Evolutionary conservation across 1,140 invertebrate species (phyloP), one percentile per base, ranked within the genome.

Genomic region (Heliconius nattereri): DNA sequence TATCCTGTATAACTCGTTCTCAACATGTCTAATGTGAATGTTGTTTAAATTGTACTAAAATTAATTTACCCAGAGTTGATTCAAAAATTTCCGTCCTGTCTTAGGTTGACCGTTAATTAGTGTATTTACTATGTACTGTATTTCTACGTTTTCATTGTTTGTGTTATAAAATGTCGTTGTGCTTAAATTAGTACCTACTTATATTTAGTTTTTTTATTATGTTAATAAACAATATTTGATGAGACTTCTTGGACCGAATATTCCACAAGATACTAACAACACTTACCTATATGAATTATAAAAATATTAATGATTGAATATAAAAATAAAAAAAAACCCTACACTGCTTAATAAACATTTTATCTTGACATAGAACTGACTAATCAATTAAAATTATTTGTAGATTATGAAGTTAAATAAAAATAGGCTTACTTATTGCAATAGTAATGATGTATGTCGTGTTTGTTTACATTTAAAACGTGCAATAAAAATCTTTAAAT

Each of bases 121-220:
- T 66, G 29, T 66, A 66, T 29, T 26, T 29, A 23, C 7, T 60
- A 20, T 20, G 5, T 52, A 52, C 0, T 52, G 19, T 45, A 2
- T 45, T 9, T 45, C 9, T 13, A 45, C 9, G 60, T 29, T 66
- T 26, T 11, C 3, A 60, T 60, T 26, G 57, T 13, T 66, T 66
- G 57, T 72, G n/a, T n/a, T 40, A 37, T 72, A 32, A 71, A 35
- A 71, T 19, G 20, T 71, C 66, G 16, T 16, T 71, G 66, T 45
- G 40, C 40, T 45, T 45, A 45, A 45, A 20, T 2, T 52, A 52
- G 49, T 52, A 52, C 49, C 49, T 52, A 52, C 7, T 52, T 52
- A 20, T 20, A 45, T 45, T 13, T 45, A 40, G 40, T 45, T 45
- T 16, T 16, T 45, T 16, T 13, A 45, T 45, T 16, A 45, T 16